Evolutionary conservation across 2,888 invertebrate species (phyloP).

Genomic region (Stratiomys singularior): DNA sequence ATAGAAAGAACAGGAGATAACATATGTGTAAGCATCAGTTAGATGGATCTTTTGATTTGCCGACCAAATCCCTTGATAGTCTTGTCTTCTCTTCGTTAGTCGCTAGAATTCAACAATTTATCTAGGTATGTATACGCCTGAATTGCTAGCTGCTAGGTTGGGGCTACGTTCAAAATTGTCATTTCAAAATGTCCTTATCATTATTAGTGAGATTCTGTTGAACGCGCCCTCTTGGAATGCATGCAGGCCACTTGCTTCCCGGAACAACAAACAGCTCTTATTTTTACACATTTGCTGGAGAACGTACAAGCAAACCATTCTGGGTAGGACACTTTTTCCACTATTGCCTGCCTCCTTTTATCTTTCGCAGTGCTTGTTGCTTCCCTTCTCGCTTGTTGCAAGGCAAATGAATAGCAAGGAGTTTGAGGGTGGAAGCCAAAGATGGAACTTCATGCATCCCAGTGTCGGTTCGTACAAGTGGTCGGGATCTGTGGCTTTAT

Average conservation of each 20-base stretch:
- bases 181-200: conserved; percentile 33
- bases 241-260: conserved; percentile 33
- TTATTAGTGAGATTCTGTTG: conserved; percentile 8
- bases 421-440: not conserved
- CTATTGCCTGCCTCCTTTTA: not conserved
- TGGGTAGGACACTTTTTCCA: not conserved
- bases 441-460: not conserved
- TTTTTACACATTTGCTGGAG: conserved; percentile 13
- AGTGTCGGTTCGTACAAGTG: not conserved
- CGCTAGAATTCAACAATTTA: conserved; percentile 4
- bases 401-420: not conserved
- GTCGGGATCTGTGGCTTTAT: conserved; percentile 25
- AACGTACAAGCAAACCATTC: not conserved
- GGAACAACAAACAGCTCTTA: conserved; percentile 36
- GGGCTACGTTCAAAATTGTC: not conserved
- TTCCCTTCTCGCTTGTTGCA: conserved; percentile 3
- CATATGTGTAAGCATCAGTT: no score
- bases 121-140: not conserved
- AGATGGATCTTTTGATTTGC: not conserved
- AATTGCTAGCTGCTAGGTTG: conserved; percentile 1
- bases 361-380: not conserved
- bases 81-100: conserved; percentile 7
- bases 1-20: no score
- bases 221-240: conserved; percentile 11
- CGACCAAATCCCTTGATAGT: not conserved